phyloP scores from a whole-genome alignment of 2,113 vertebrate species.

The Cynoglossus semilaevis region DNA sequence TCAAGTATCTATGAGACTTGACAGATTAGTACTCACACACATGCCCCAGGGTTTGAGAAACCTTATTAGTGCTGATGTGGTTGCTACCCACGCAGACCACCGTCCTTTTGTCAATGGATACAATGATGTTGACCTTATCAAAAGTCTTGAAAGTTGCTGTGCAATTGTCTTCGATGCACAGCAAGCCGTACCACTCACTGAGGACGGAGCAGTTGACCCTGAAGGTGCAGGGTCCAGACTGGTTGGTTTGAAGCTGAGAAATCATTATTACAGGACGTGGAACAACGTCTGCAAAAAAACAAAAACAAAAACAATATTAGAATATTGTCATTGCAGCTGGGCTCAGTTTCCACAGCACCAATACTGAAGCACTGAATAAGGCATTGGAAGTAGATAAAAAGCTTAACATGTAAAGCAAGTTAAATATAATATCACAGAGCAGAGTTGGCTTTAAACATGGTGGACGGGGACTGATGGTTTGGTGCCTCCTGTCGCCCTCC shows the following conservation, averaged over 20 bases:
- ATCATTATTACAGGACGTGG: slow-evolving; percentile 20
- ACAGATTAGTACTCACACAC: slow-evolving; percentile 38
- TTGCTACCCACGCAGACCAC: slow-evolving; percentile 56
- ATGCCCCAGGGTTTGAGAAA: neutral
- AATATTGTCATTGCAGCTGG: too few relatives aligned
- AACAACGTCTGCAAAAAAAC: slow-evolving; percentile 31
- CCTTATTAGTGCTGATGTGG: slow-evolving; percentile 34
- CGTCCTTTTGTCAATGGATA: neutral
- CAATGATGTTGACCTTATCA: slow-evolving; percentile 39
- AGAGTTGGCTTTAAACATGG: too few relatives aligned
- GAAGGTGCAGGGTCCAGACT: slow-evolving; percentile 35
- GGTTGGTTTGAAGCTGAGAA: slow-evolving; percentile 8
- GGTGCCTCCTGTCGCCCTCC: too few relatives aligned
- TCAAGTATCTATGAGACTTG: too few relatives aligned
- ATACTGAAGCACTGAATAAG: too few relatives aligned
- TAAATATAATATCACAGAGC: too few relatives aligned
- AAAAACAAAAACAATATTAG: too few relatives aligned
- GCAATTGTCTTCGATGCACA: slow-evolving; percentile 44
- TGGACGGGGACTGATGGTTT: too few relatives aligned
- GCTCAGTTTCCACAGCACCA: too few relatives aligned
- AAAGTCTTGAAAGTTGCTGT: neutral
- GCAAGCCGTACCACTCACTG: slow-evolving; percentile 1
- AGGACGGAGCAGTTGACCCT: slow-evolving; percentile 61
- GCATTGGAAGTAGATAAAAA: too few relatives aligned
- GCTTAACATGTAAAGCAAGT: too few relatives aligned